Base-by-base conservation (phyloP, 2,113 vertebrate genomes). In the Malaclemys terrapin region DNA sequence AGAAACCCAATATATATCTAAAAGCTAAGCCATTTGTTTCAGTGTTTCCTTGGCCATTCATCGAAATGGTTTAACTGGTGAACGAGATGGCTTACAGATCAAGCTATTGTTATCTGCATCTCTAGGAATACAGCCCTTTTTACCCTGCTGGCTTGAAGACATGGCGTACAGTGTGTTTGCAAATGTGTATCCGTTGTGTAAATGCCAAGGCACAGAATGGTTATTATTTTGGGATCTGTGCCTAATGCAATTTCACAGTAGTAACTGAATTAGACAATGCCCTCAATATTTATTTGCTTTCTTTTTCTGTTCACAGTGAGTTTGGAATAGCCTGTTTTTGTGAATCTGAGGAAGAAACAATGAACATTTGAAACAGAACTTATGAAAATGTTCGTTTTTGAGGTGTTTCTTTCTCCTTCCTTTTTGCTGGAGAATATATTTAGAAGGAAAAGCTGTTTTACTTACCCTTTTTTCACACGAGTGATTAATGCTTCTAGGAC, bases 201-300 rank as follows among this genome's bases (percentile, higher is more conserved):
- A 94, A 95, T 93, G 85, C 52, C 75, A 82, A 87, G 88, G 79
- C 91, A 59, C 83, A 83, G 91, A 85, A 59, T 8, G 89, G 85
- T 88, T 94, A 75, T 79, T 89, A 79, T 89, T 94, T 91, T 89
- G 92, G 82, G 79, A 92, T 88, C 75, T 93, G 50, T 90, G 85
- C 88, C 93, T 93, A 93, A 91, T 95, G 94, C 88, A 76, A 2
- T 95, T 95, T 92, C 91, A 87, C 59, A 90, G 82, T 92, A 80
- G 85, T 83, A 91, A 92, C 87, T 91, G 85, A 75, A 91, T 87
- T 52, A 91, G 96, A 79, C 24, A 25, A 59, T 89, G 89, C n/a
- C 47, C 57, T 97, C 76, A 22, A 49, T 91, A 76, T 89, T 85
- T 92, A 13, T 84, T 95, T 93, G 80, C 35, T 65, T 90, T 93